Evolutionary conservation across 2,888 invertebrate genomes (phyloP), one percentile per base, ranked within the genome.

Genomic region (Cactoblastis cactorum): DNA sequence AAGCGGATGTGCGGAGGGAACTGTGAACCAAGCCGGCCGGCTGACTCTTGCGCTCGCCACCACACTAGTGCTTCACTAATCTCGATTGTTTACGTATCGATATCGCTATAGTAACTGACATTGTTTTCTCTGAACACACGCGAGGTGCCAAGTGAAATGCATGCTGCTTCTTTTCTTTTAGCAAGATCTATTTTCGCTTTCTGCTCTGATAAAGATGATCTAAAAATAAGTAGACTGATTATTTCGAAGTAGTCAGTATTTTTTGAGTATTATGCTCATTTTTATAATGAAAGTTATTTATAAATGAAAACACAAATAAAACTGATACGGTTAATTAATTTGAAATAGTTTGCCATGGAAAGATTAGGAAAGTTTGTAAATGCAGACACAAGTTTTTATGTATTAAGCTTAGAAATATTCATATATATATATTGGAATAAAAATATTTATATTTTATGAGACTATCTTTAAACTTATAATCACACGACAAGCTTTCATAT

Each of bases 1-100:
- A 85, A 80, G 79, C 88, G 87, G 88, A 89, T 89, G 85, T 87
- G 88, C 81, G 76, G 76, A 63, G 67, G 72, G 77, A 43, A 24
- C n/a, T 12, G 43, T 12, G 41, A 28, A 28, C 34, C 14, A 15
- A 74, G 80, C 83, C 80, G 80, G 77, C 79, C 76, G 72, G 77
- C 64, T 73, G 77, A 80, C 77, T 81, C 77, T 72, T 77, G 77
- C 74, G 80, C 73, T 66, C 67, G 70, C 61, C 65, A 63, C 58
- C 62, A 51, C 53, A 52, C 59, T 63, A 84, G 84, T 83, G 86
- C 59, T 81, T 85, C 70, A 62, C 73, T 64, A 56, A 62, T 64
- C 67, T 73, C 76, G 76, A 78, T 71, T 74, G 69, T 76, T 77
- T 67, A 65, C 58, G 51, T 68, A 67, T 76, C 78, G 75, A 62